phyloP scores from a whole-genome alignment of 2,797 vertebrate species.

The Gastrophryne carolinensis region DNA sequence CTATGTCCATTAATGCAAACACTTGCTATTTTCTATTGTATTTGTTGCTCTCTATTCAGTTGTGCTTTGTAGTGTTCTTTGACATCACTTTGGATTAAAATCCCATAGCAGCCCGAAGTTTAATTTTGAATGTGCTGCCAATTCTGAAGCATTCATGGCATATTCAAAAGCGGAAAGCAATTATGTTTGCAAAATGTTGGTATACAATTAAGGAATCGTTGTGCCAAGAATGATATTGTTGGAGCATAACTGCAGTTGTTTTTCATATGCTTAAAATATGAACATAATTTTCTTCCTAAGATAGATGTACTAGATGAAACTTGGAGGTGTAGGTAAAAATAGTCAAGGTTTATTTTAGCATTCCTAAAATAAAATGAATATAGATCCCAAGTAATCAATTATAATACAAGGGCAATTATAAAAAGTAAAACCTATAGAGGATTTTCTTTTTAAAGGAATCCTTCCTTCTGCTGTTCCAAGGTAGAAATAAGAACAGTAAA shows the following conservation, averaged over 20 bases:
- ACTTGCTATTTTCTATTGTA: neutral
- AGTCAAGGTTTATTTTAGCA: slow-evolving; percentile 24
- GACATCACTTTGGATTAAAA: slow-evolving; percentile 36
- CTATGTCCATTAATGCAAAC: slow-evolving; percentile 44
- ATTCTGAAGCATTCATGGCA: slow-evolving; percentile 11
- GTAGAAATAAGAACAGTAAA: too few relatives aligned
- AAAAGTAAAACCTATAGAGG: too few relatives aligned
- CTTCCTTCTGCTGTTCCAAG: too few relatives aligned
- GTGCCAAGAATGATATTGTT: slow-evolving; percentile 46
- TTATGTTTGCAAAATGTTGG: slow-evolving; percentile 43
- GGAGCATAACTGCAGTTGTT: slow-evolving; percentile 32
- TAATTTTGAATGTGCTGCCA: slow-evolving; percentile 27
- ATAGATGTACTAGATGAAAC: slow-evolving; percentile 8
- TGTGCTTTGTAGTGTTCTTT: neutral
- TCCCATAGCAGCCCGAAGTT: slow-evolving; percentile 29
- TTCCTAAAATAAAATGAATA: neutral
- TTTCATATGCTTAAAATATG: slow-evolving; percentile 38
- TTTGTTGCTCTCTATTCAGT: neutral
- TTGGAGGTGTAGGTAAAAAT: slow-evolving; percentile 28
- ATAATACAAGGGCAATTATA: too few relatives aligned
- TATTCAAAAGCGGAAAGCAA: slow-evolving; percentile 46
- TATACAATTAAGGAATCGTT: neutral
- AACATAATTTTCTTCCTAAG: neutral
- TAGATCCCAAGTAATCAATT: too few relatives aligned
- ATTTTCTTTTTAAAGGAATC: too few relatives aligned